Evolutionary conservation across 1,140 invertebrate species (phyloP).

Genomic region (Bradynema listronoti): DNA sequence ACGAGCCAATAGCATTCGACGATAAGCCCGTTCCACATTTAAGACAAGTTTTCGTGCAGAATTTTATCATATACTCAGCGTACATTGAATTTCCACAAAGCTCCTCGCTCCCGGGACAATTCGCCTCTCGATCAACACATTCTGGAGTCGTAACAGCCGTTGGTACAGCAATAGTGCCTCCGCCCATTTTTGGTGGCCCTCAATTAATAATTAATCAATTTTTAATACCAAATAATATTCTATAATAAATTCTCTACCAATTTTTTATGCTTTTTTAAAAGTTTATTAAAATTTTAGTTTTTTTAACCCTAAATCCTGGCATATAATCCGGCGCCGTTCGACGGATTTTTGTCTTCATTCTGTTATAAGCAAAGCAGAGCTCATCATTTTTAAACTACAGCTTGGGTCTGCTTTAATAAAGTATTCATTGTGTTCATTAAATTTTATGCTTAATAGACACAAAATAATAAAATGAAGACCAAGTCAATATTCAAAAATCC

Average conservation of each 20-base stretch:
- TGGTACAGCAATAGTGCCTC: too few relatives aligned
- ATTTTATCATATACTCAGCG: constrained; percentile 27
- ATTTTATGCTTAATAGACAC: too few relatives aligned
- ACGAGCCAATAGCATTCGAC: neutral
- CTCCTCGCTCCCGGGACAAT: constrained; percentile 36
- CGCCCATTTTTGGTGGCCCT: constrained; percentile 7
- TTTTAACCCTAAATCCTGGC: neutral
- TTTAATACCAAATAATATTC: neutral
- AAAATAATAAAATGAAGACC: too few relatives aligned
- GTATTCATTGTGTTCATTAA: too few relatives aligned
- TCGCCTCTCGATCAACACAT: constrained; percentile 30
- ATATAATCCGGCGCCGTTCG: neutral
- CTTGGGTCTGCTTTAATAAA: neutral
- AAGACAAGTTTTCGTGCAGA: constrained; percentile 31
- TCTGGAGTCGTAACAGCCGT: constrained; percentile 25
- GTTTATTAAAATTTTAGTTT: constrained; percentile 12
- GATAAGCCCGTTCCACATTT: constrained; percentile 13
- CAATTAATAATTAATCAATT: constrained; percentile 19
- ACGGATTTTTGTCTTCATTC: too few relatives aligned
- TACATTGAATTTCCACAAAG: constrained; percentile 33
- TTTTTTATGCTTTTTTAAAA: constrained; percentile 11
- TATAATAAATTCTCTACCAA: constrained; percentile 17
- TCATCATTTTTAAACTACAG: neutral
- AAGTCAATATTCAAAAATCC: too few relatives aligned
- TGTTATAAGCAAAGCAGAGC: neutral